Evolutionary conservation across 1,140 invertebrate species (phyloP).

Genomic region (Venturia canescens): DNA sequence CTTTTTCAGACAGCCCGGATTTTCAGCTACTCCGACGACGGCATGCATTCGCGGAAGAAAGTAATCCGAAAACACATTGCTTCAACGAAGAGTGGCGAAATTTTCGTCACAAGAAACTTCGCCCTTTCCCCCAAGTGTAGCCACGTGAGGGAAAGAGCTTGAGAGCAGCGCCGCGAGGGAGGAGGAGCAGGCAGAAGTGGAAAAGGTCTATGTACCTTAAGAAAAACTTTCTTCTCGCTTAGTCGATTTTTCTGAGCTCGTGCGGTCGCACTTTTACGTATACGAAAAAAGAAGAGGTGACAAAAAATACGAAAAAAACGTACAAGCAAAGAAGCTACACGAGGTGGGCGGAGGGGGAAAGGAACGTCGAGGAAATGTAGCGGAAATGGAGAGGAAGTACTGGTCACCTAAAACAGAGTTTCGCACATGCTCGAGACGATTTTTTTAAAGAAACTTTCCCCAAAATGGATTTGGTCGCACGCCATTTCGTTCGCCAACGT

Average conservation of each 20-base stretch:
- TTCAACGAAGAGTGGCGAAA: conserved; percentile 28
- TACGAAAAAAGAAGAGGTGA: neutral
- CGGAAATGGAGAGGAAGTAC: conserved; percentile 8
- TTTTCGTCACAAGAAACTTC: conserved; percentile 42
- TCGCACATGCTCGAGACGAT: neutral
- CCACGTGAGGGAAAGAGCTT: conserved; percentile 23
- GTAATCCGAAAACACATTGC: conserved; percentile 32
- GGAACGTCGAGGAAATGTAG: neutral
- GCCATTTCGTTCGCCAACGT: neutral
- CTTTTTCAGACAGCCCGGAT: neutral
- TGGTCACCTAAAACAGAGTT: neutral
- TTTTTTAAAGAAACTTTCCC: neutral
- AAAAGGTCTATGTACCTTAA: neutral
- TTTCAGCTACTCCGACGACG: neutral
- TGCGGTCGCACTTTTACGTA: conserved; percentile 34
- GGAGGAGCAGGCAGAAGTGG: neutral
- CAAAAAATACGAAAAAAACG: no score
- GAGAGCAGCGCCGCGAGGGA: neutral
- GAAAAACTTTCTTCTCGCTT: conserved; percentile 36
- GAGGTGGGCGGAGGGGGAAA: neutral
- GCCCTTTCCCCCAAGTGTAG: neutral
- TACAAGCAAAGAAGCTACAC: neutral
- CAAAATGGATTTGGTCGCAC: neutral
- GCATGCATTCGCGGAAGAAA: neutral
- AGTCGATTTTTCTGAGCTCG: conserved; percentile 36